Conservation (phyloP, 2,797 vertebrate species). For the Setipinna tenuifilis region DNA sequence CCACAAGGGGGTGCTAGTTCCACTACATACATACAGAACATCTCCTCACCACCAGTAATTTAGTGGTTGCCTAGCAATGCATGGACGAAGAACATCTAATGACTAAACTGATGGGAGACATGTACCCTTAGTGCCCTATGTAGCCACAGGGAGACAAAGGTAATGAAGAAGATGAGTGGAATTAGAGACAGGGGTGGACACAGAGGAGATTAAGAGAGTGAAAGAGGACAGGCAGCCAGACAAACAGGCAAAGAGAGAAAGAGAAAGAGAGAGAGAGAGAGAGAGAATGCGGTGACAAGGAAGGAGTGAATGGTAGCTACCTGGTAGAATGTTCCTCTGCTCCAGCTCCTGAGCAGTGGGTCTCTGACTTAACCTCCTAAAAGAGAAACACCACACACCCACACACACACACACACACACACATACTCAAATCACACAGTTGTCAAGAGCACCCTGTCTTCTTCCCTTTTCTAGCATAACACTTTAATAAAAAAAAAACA, state of each 20-base stretch:
- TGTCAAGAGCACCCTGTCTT: neutral
- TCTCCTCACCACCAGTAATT: neutral
- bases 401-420: neutral
- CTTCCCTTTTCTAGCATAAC: neutral
- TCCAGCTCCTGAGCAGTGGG: conserved; percentile 89
- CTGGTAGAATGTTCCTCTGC: conserved; percentile 94
- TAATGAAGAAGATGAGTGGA: too few species aligned
- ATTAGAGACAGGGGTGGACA: too few species aligned
- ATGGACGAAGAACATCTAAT: neutral
- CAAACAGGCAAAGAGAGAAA: neutral
- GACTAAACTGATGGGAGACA: neutral
- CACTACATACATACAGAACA: neutral
- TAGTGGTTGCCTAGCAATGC: neutral
- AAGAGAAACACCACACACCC: conserved; percentile 32
- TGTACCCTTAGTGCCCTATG: too few species aligned
- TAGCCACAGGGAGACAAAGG: neutral
- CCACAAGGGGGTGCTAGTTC: neutral
- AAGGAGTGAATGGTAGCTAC: conserved; percentile 71
- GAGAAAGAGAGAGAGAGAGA: neutral
- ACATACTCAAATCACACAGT: neutral
- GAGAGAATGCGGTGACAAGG: neutral
- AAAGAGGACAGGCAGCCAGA: too few species aligned
- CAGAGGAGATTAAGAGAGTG: too few species aligned
- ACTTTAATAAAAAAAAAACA: neutral
- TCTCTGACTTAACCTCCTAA: conserved; percentile 92